phyloP scores from a whole-genome alignment of 2,113 vertebrate genomes.

The Xenus cinereus region DNA sequence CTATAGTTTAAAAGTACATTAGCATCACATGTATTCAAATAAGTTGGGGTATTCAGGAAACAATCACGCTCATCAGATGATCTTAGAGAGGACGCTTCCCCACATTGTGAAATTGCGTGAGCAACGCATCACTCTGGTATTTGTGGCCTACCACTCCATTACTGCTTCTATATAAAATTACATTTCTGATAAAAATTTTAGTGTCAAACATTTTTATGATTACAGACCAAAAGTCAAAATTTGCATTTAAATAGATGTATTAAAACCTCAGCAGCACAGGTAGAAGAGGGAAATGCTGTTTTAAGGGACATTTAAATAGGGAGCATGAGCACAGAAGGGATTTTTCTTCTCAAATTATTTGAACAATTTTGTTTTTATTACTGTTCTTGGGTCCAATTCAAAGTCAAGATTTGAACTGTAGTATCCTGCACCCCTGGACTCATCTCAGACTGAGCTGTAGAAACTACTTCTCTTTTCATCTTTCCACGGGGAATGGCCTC shows the following conservation, averaged over 20 bases:
- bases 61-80: background rate
- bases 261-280: slow-evolving; percentile 68
- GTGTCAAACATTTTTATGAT: slow-evolving; percentile 77
- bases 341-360: slow-evolving; percentile 22
- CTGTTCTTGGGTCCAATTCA: slow-evolving; percentile 1
- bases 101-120: background rate
- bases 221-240: slow-evolving; percentile 80
- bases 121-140: background rate
- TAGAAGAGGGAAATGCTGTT: slow-evolving; percentile 47
- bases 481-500: background rate
- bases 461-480: background rate
- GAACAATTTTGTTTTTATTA: slow-evolving; percentile 23
- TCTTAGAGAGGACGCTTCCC: background rate
- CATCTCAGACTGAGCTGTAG: background rate
- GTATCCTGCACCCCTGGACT: background rate
- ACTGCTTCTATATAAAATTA: slow-evolving; percentile 65
- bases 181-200: slow-evolving; percentile 76
- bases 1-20: background rate
- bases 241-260: slow-evolving; percentile 83
- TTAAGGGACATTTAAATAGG: slow-evolving; percentile 51
- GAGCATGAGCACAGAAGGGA: background rate
- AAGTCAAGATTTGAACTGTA: background rate
- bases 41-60: background rate
- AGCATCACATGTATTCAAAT: background rate
- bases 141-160: slow-evolving; percentile 26